phyloP scores from a whole-genome alignment of 1,140 invertebrate species.

The Drosophila pandora region DNA sequence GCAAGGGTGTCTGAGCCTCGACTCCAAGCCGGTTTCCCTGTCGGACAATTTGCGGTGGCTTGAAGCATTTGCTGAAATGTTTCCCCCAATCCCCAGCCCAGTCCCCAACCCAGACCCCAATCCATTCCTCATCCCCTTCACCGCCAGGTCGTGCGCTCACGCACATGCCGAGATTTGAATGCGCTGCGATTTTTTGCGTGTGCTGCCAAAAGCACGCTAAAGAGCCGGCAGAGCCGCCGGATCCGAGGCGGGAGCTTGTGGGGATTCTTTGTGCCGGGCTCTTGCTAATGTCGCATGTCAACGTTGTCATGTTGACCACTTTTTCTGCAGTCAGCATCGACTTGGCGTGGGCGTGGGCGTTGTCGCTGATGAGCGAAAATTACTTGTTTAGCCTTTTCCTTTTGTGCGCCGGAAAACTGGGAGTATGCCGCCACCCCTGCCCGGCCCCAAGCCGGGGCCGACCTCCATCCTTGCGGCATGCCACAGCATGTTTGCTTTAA shows the following conservation, averaged over 20 bases:
- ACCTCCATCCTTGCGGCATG: slow-evolving; percentile 23
- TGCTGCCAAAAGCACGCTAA: slow-evolving; percentile 62
- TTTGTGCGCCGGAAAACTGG: neutral
- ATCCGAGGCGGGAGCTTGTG: neutral
- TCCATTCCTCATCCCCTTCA: neutral
- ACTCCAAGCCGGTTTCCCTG: neutral
- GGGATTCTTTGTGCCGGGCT: slow-evolving; percentile 24
- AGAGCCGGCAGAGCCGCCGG: neutral
- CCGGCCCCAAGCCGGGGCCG: neutral
- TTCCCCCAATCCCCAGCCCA: slow-evolving; percentile 5
- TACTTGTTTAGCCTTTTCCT: slow-evolving; percentile 52
- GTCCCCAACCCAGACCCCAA: too few relatives aligned
- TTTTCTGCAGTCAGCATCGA: slow-evolving; percentile 40
- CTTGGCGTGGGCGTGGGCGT: slow-evolving; percentile 46
- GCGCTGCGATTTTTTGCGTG: slow-evolving; percentile 79
- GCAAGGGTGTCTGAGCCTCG: slow-evolving; percentile 1
- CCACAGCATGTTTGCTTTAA: slow-evolving; percentile 65
- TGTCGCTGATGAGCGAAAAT: slow-evolving; percentile 68
- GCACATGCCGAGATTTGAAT: slow-evolving; percentile 75
- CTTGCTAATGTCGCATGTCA: slow-evolving; percentile 79
- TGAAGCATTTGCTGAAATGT: slow-evolving; percentile 72
- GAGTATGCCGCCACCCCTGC: neutral
- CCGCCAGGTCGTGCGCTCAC: slow-evolving; percentile 38
- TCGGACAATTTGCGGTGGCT: slow-evolving; percentile 54
- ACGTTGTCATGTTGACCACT: slow-evolving; percentile 76